Conservation (phyloP, 1,140 invertebrate genomes). For the Neodiprion virginianus region DNA sequence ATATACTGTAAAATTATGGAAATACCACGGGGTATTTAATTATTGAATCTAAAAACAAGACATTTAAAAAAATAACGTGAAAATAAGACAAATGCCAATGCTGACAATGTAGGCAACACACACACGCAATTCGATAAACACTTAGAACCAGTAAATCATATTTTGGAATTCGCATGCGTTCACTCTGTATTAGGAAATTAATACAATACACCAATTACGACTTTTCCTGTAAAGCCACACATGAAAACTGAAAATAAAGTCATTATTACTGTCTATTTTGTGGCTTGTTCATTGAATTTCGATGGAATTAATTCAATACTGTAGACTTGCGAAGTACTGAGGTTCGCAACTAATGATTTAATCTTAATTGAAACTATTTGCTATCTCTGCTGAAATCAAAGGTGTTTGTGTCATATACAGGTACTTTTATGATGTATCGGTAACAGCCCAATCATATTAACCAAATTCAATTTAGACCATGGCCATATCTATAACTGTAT, state of each 20-base stretch:
- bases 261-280: conserved; percentile 51
- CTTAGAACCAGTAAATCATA: conserved; percentile 38
- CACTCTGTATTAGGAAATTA: conserved; percentile 51
- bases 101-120: conserved; percentile 26
- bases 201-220: conserved; percentile 51
- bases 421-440: no score
- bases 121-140: conserved; percentile 16
- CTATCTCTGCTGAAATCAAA: no score
- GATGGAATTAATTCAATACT: not conserved
- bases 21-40: conserved; percentile 31
- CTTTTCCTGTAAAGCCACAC: conserved; percentile 59
- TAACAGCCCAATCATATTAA: no score
- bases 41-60: conserved; percentile 26
- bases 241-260: conserved; percentile 59
- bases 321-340: no score
- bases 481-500: no score
- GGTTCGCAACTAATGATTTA: no score
- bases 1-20: conserved; percentile 29
- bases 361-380: no score
- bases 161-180: conserved; percentile 52
- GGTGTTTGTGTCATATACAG: no score
- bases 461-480: no score
- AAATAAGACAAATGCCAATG: conserved; percentile 37
- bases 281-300: conserved; percentile 29
- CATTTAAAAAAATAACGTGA: conserved; percentile 36